Evolutionary conservation across 2,797 vertebrate genomes (phyloP).

Genomic region (Syngnathus rostellatus): DNA sequence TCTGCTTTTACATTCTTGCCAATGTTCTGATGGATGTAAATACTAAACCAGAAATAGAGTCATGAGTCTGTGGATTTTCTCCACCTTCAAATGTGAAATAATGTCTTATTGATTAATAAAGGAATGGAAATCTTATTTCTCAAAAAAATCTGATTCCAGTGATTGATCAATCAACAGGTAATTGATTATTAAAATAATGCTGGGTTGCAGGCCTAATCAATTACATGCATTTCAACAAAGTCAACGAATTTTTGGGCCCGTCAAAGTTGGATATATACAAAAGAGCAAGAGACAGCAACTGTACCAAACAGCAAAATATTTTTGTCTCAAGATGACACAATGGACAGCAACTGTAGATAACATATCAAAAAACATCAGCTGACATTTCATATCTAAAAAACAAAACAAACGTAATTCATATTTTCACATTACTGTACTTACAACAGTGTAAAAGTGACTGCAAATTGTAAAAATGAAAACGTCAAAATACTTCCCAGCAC

Average conservation of each 20-base stretch:
- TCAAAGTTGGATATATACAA: not conserved
- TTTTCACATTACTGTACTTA: slow-evolving; percentile 42
- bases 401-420: slow-evolving; percentile 41
- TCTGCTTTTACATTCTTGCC: too few species aligned
- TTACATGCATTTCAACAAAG: not conserved
- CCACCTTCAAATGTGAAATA: too few species aligned
- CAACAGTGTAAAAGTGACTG: slow-evolving; percentile 52
- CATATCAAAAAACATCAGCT: slow-evolving; percentile 55
- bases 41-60: too few species aligned
- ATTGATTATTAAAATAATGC: too few species aligned
- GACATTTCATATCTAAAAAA: slow-evolving; percentile 61
- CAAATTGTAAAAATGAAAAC: slow-evolving; percentile 46
- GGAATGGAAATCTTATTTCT: too few species aligned
- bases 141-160: too few species aligned
- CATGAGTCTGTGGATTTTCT: too few species aligned
- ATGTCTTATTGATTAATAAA: not conserved
- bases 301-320: slow-evolving; percentile 2
- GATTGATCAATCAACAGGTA: too few species aligned
- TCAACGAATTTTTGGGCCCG: not conserved
- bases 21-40: too few species aligned
- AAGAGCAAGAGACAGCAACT: slow-evolving; percentile 5
- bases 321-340: slow-evolving; percentile 67
- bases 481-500: slow-evolving; percentile 50
- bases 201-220: not conserved
- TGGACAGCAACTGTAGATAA: slow-evolving; percentile 51